Evolutionary conservation across 2,888 invertebrate genomes (phyloP), one percentile per base, ranked within the genome.

Genomic region (Chalcosyrphus nemorum): DNA sequence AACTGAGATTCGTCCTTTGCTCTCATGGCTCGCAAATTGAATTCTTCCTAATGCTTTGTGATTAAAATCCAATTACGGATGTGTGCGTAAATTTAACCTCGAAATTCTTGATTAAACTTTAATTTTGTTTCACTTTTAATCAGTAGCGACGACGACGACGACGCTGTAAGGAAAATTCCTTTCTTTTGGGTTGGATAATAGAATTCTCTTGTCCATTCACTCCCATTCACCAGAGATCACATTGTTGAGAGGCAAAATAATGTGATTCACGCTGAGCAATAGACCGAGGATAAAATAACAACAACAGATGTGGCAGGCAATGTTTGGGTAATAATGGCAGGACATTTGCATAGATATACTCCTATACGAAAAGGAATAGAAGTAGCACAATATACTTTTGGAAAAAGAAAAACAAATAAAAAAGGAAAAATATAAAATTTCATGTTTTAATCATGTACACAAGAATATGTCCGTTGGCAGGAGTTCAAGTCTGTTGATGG

Each of bases 371-470:
- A 4, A 27, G 19, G n/a, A 47, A 41, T 19, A 13, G 15, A 21
- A 17, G 0, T 21, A n/a, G n/a, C n/a, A n/a, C n/a, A 9, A 6
- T 13, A 11, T 43, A 13, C 27, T 35, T 13, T 2, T 6, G 6
- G 24, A 24, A 13, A 27, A 15, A 19, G 5, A 15, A 57, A 32
- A 21, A 11, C 9, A 45, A 50, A 50, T 21, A 56, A 29, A 15
- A 21, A 50, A 4, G 29, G 35, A 66, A 41, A 24, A 24, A 24
- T 24, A 57, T 72, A 52, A n/a, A 72, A 59, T 47, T 54, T 61
- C 35, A 66, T 74, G 38, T 41, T 45, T 61, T 54, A 80, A 74
- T 65, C 54, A 66, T 59, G 35, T 21, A 15, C 56, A 56, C 27
- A 27, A 47, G 61, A 27, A 43, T 38, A 43, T 43, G 32, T 43